These are phyloP conservation scores for Atractosteus spatula DNA, from an alignment of 2,113 vertebrate species.

Conservation along the genomic window DNA sequence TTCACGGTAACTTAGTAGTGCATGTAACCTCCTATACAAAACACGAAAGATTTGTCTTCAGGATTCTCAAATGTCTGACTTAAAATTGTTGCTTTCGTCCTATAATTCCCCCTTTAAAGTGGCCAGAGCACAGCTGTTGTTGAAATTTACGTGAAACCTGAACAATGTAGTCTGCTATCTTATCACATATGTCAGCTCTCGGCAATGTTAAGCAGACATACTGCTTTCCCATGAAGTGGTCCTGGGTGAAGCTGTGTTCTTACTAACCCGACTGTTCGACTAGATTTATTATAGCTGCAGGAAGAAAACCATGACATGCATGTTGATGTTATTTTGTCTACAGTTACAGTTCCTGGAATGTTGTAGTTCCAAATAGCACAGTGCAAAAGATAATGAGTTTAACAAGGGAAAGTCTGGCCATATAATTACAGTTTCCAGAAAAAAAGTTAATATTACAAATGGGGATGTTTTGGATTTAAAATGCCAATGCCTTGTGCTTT, in stretches of 20 bases:
- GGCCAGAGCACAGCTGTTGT: neutral
- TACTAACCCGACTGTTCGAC: neutral
- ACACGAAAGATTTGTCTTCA: too few relatives aligned
- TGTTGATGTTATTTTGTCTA: constrained; percentile 2
- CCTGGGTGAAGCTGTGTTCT: neutral
- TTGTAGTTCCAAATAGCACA: neutral
- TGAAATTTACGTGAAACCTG: too few relatives aligned
- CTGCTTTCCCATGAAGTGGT: neutral
- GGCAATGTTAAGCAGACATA: too few relatives aligned
- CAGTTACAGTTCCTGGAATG: neutral
- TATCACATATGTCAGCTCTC: neutral
- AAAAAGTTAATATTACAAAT: neutral
- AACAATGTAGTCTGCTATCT: neutral
- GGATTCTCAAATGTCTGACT: too few relatives aligned
- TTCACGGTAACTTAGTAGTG: too few relatives aligned
- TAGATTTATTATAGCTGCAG: neutral
- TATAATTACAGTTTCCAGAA: neutral
- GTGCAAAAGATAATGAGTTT: neutral
- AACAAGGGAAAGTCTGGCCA: neutral
- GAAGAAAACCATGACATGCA: neutral
- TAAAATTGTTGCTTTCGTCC: neutral
- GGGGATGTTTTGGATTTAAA: neutral
- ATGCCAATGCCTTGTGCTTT: neutral
- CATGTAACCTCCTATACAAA: too few relatives aligned
- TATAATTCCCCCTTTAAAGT: neutral